phyloP scores from a whole-genome alignment of 2,113 vertebrate genomes.

The Talpa occidentalis region DNA sequence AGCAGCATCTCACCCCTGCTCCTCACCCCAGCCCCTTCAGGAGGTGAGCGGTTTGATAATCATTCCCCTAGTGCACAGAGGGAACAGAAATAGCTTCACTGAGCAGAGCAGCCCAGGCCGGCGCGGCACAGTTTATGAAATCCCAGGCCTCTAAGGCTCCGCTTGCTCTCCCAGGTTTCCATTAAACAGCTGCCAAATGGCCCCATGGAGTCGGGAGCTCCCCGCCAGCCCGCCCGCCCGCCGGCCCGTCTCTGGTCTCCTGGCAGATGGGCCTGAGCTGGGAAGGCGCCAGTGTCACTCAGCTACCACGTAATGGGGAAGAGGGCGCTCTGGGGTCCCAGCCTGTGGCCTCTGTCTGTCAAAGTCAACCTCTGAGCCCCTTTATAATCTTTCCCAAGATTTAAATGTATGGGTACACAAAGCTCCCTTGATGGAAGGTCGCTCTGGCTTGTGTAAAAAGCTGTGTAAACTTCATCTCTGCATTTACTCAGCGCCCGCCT shows the following conservation, averaged over 20 bases:
- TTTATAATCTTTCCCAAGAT: constrained; percentile 47
- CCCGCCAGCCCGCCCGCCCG: too few species aligned
- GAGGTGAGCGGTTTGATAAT: background rate
- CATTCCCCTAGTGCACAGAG: background rate
- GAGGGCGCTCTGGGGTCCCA: background rate
- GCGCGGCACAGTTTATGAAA: background rate
- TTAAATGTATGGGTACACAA: constrained; percentile 69
- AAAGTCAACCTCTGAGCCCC: background rate
- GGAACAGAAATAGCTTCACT: constrained; percentile 44
- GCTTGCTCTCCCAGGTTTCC: constrained; percentile 27
- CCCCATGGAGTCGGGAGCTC: too few species aligned
- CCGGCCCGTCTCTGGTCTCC: accelerated
- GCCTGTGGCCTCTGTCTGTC: background rate
- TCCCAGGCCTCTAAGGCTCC: background rate
- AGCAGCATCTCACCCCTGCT: background rate
- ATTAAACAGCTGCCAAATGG: constrained; percentile 47
- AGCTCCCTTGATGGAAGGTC: constrained; percentile 72
- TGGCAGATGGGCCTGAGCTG: background rate
- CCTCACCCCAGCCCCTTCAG: background rate
- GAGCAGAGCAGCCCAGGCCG: accelerated
- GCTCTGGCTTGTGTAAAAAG: constrained; percentile 62
- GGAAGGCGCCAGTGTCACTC: background rate
- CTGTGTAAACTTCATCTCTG: constrained; percentile 76
- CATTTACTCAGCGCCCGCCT: constrained; percentile 56
- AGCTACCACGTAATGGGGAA: constrained; percentile 50